phyloP scores from a whole-genome alignment of 1,140 invertebrate genomes.

The Potamilus streckersoni region DNA sequence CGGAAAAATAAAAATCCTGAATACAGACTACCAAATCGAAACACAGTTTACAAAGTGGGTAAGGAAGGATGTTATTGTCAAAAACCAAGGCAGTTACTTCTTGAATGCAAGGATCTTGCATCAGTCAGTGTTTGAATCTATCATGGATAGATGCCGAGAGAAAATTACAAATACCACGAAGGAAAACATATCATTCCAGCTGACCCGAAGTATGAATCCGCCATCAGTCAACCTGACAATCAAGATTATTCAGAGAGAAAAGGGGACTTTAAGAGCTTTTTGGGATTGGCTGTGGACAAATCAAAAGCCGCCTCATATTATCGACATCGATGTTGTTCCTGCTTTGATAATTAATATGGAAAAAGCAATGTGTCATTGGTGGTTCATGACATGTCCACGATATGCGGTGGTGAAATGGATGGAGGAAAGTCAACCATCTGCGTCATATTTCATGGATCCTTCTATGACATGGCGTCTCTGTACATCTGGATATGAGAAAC shows the following conservation, averaged over 20 bases:
- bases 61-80: not conserved
- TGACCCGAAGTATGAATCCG: too few species aligned
- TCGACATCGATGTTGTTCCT: too few species aligned
- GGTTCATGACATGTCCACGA: constrained; percentile 6
- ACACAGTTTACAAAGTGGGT: not conserved
- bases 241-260: too few species aligned
- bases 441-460: not conserved
- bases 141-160: constrained; percentile 5
- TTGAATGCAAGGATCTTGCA: constrained; percentile 16
- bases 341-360: not conserved
- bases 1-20: not conserved
- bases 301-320: too few species aligned
- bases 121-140: constrained; percentile 8
- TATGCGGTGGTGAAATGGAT: constrained; percentile 13
- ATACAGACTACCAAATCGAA: not conserved
- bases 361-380: not conserved
- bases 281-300: too few species aligned
- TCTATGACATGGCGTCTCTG: constrained; percentile 1
- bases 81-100: not conserved
- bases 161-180: too few species aligned
- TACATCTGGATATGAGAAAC: constrained; percentile 14
- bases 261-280: too few species aligned
- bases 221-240: too few species aligned
- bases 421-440: not conserved
- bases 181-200: too few species aligned